Evolutionary conservation across 2,113 vertebrate genomes (phyloP).

Genomic region (Brachyhypopomus gauderio): DNA sequence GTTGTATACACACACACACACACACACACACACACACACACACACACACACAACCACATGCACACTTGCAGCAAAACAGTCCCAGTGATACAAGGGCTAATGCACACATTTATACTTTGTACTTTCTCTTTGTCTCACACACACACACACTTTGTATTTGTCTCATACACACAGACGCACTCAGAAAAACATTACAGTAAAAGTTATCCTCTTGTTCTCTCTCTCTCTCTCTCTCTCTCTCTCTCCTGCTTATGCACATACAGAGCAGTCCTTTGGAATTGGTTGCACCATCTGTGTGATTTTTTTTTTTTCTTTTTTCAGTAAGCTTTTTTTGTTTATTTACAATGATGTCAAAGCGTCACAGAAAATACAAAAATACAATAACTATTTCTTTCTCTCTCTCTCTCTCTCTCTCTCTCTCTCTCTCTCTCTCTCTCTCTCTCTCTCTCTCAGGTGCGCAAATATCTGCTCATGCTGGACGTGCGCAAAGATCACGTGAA

Average conservation of each 20-base stretch:
- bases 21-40: conserved; percentile 5
- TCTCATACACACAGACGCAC: no score
- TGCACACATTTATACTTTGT: not conserved
- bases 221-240: no score
- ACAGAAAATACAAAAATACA: not conserved
- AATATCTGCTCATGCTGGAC: conserved; percentile 94
- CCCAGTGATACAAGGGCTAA: not conserved
- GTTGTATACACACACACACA: not conserved
- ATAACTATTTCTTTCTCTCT: conserved; percentile 13
- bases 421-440: not conserved
- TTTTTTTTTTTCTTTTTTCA: no score
- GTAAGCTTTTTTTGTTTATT: no score
- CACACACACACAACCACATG: not conserved
- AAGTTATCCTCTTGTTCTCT: no score
- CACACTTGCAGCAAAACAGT: not conserved
- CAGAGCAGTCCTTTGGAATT: no score
- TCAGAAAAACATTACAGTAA: no score
- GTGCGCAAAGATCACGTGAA: conserved; percentile 97
- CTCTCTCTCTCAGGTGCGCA: conserved; percentile 80
- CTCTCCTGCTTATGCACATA: no score
- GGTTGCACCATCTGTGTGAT: no score
- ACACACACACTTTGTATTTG: no score
- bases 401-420: not conserved
- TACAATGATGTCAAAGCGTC: no score
- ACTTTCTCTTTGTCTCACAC: conserved; percentile 58